These are phyloP conservation scores for Rugalucina vietnamica DNA, from an alignment of 2,888 invertebrate genomes.

Conservation along the genomic window DNA sequence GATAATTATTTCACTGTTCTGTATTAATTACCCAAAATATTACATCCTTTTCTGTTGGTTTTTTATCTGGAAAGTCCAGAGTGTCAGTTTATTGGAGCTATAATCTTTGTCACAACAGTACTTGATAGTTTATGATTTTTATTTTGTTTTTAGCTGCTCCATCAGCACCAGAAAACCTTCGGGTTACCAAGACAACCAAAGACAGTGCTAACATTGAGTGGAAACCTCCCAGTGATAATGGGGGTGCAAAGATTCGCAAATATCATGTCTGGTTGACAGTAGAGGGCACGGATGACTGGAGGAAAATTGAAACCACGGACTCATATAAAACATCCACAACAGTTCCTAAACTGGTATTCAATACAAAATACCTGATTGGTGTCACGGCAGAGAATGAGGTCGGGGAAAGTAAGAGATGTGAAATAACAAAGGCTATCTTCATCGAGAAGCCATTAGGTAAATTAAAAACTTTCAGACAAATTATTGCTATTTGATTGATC, in stretches of 20 bases:
- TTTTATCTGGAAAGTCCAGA: no score
- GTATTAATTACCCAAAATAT: no score
- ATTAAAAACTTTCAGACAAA: no score
- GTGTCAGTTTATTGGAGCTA: no score
- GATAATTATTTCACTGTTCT: no score
- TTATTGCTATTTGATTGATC: no score
- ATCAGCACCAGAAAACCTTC: slow-evolving; percentile 73
- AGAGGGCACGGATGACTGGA: slow-evolving; percentile 73
- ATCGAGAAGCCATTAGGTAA: slow-evolving; percentile 77
- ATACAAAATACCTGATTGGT: slow-evolving; percentile 80
- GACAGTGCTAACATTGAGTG: slow-evolving; percentile 77
- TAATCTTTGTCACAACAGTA: no score
- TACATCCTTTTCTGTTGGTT: no score
- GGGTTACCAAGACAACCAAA: slow-evolving; percentile 70
- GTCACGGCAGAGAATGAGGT: slow-evolving; percentile 83
- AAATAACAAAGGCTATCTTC: slow-evolving; percentile 70
- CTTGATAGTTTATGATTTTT: no score
- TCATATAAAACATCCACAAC: slow-evolving; percentile 67
- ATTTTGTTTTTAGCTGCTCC: slow-evolving; percentile 71
- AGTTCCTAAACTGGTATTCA: slow-evolving; percentile 73
- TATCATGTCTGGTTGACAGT: slow-evolving; percentile 77
- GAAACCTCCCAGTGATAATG: slow-evolving; percentile 82
- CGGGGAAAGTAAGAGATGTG: slow-evolving; percentile 74
- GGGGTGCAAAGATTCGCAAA: slow-evolving; percentile 76
- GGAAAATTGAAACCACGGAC: slow-evolving; percentile 71